Base-by-base conservation (phyloP, 2,797 vertebrate species). In the Gila robusta region DNA sequence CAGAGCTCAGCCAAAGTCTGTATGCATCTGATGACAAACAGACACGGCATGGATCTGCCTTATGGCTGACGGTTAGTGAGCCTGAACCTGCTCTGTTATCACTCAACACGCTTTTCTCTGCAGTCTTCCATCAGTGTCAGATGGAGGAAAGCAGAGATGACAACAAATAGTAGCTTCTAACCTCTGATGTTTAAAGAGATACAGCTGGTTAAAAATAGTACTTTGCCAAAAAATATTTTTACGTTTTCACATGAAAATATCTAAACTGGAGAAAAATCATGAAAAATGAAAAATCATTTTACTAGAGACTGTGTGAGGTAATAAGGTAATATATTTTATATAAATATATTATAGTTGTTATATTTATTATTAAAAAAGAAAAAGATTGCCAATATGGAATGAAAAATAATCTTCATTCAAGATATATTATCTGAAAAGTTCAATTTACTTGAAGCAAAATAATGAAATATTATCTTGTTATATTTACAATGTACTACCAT, bases 11-110 rank as follows among this genome's bases (percentile, higher is more conserved):
- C 64, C 41, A 77, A 84, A 85, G 83, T 67, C 74, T 77, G 77
- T 44, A 85, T 4, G 26, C 78, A 49, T 85, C 47, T 12, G 62
- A 87, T 79, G 88, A 85, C 66, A 82, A 85, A 73, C 67, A 86
- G 77, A 84, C 83, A 86, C 14, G n/a, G 74, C 83, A 72, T 8
- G 6, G 62, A 71, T 67, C 62, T 76, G 76, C 76, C 56, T 79
- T 37, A 83, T 52, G 41, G 82, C 70, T 74, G 83, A 78, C 49
- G 47, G 49, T 78, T 79, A 72, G 47, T 79, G 67, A 85, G 64
- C 39, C 44, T 70, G 21, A 59, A 77, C 76, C 47, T 71, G 49
- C 64, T 37, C 84, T 73, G 41, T 86, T 86, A 86, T 72, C 67
- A 52, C 59, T 73, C 23, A 85, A 59, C 64, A 35, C 0, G 2